Evolutionary conservation across 2,113 vertebrate species (phyloP), one percentile per base, ranked within the genome.

Genomic region (Mystacornis crossleyi): DNA sequence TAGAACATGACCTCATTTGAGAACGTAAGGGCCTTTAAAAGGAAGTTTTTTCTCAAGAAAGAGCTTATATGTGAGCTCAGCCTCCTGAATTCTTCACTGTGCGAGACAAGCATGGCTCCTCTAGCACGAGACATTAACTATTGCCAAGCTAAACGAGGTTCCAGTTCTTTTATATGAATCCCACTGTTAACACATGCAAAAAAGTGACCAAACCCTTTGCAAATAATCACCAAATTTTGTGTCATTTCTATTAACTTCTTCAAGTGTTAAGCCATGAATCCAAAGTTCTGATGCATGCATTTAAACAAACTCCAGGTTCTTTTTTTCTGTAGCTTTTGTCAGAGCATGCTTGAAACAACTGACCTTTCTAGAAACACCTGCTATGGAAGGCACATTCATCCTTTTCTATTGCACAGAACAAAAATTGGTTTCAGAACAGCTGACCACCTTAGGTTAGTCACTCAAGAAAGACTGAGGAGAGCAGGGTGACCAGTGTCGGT

Each of bases 401-500:
- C 9, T 60, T 79, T 75, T 38, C 61, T 61, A 3, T n/a, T 21
- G 50, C 43, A 65, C 26, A 58, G 53, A 88, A 61, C 18, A 64
- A 72, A 90, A 78, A 43, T 2, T 26, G 26, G 20, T 73, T 66
- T 47, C 60, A 58, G 28, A 86, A 24, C 11, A n/a, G 29, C 50
- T 65, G 65, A 65, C 23, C 2, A 6, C 12, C 0, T 38, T 11
- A 48, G 23, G 31, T 53, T 40, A 45, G 8, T 45, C 25, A 40
- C 38, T 86, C 28, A 45, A 57, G 67, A 10, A 53, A 4, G 60
- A 55, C 24, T 7, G 14, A 29, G 50, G 26, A 40, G 29, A 61
- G 66, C 11, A 8, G 31, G 9, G 29, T 64, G 36, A 36, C 3
- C 0, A 0, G 25, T 28, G 21, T 20, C 71, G 42, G 42, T 50